Evolutionary conservation across 2,113 vertebrate genomes (phyloP).

Genomic region (Malaclemys terrapin): DNA sequence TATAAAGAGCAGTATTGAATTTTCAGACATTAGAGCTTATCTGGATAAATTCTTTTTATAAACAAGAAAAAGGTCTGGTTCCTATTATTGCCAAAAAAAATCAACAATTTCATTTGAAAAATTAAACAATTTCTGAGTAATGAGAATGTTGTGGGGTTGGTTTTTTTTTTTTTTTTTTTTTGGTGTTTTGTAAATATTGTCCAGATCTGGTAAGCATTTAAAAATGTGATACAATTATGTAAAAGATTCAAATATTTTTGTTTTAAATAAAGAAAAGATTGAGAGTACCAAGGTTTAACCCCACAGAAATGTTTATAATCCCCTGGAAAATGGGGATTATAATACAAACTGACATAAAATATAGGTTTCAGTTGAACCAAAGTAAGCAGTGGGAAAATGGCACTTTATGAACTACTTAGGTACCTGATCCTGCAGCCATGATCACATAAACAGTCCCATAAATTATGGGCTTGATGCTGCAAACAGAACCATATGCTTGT

Average conservation of each 20-base stretch:
- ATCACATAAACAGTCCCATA: not conserved
- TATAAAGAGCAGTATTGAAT: not conserved
- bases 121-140: not conserved
- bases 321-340: not conserved
- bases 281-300: not conserved
- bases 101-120: not conserved
- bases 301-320: not conserved
- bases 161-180: not conserved
- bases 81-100: not conserved
- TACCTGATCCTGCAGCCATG: not conserved
- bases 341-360: not conserved
- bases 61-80: not conserved
- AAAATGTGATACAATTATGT: too few species aligned
- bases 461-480: not conserved
- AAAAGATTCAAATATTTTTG: too few species aligned
- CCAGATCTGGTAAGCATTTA: too few species aligned
- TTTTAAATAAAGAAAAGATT: not conserved
- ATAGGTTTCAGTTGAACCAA: not conserved
- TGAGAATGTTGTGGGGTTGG: not conserved
- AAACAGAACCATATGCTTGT: not conserved
- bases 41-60: not conserved
- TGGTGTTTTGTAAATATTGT: too few species aligned
- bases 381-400: not conserved
- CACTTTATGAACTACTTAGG: not conserved
- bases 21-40: constrained; percentile 1